These are phyloP conservation scores for Germaria angustata DNA, from an alignment of 2,888 invertebrate species.

Conservation along the genomic window DNA sequence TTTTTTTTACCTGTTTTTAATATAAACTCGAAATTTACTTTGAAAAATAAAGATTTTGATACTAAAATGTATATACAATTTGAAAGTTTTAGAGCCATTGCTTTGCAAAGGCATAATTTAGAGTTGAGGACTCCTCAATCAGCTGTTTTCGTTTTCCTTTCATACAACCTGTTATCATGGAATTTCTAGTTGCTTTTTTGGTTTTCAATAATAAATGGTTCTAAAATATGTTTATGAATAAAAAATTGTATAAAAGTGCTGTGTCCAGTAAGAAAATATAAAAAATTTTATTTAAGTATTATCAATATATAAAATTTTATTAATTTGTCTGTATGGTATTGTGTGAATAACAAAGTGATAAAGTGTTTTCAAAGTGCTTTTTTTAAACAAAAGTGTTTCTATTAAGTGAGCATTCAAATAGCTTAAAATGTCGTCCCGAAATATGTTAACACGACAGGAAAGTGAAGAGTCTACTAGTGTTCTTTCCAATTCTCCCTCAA, in stretches of 20 bases:
- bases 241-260: neutral
- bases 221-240: neutral
- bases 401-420: neutral
- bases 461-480: conserved; percentile 74
- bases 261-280: neutral
- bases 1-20: too few species aligned
- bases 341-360: neutral
- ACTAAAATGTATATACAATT: too few species aligned
- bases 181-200: neutral
- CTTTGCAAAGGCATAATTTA: too few species aligned
- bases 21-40: too few species aligned
- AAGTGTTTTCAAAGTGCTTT: neutral
- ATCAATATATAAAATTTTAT: too few species aligned
- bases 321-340: neutral
- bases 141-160: conserved; percentile 21
- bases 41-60: too few species aligned
- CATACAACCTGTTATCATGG: conserved; percentile 39
- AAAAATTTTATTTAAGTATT: neutral
- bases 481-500: conserved; percentile 81
- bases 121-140: neutral
- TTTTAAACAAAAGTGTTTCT: neutral
- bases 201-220: conserved; percentile 20
- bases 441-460: conserved; percentile 76
- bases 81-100: too few species aligned
- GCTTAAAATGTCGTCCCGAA: conserved; percentile 75